These are phyloP conservation scores for Oeneis ivallda DNA, from an alignment of 2,888 invertebrate genomes.

Conservation along the genomic window DNA sequence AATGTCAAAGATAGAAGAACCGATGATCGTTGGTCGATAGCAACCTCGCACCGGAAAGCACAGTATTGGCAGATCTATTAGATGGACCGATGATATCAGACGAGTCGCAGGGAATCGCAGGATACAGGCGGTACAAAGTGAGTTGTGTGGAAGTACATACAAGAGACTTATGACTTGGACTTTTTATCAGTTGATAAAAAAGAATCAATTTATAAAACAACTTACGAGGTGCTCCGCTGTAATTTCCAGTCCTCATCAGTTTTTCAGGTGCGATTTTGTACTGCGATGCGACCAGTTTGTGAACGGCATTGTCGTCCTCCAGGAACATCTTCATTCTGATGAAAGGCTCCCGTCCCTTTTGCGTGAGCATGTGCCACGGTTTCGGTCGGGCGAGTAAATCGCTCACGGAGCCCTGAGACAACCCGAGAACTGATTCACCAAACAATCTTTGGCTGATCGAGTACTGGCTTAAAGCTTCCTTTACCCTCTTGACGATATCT, in stretches of 20 bases:
- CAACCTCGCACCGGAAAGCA: too few relatives aligned
- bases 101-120: too few relatives aligned
- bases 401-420: constrained; percentile 98
- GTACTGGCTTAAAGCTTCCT: constrained; percentile 96
- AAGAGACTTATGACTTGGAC: too few relatives aligned
- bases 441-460: constrained; percentile 98
- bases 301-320: constrained; percentile 97
- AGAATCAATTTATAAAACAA: constrained; percentile 42
- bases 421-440: constrained; percentile 98
- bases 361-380: constrained; percentile 99
- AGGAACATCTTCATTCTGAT: constrained; percentile 99
- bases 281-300: constrained; percentile 97
- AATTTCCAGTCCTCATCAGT: constrained; percentile 96
- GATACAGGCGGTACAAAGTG: too few relatives aligned
- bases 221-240: constrained; percentile 91
- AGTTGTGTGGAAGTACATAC: too few relatives aligned
- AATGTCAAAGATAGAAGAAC: too few relatives aligned
- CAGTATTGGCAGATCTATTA: too few relatives aligned
- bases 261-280: constrained; percentile 99
- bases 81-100: too few relatives aligned
- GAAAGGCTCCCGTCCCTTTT: constrained; percentile 97
- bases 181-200: too few relatives aligned
- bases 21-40: too few relatives aligned
- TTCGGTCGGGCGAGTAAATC: constrained; percentile 98
- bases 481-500: constrained; percentile 97